Percentiles rank a stretch among this genome's conserved stretches.
phyloP scores from a whole-genome alignment of 35 echinoderm and acorn worm genomes.

The Diadema setosum region DNA sequence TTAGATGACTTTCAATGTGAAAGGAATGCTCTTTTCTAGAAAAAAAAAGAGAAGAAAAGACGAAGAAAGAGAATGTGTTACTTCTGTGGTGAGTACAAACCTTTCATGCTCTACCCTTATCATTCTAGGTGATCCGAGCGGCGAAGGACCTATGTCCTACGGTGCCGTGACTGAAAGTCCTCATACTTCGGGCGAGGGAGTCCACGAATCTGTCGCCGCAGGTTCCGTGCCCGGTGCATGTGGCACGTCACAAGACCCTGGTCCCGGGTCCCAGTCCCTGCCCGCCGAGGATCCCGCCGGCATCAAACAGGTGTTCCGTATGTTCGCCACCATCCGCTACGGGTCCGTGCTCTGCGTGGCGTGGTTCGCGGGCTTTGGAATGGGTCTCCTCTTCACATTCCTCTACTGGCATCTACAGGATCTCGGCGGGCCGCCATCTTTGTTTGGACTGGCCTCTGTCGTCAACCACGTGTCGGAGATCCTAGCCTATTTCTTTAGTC shows the following conservation, averaged over 20 bases:
- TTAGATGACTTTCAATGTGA: too few relatives aligned
- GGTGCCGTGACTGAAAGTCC: not conserved
- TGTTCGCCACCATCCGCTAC: constrained; percentile 76
- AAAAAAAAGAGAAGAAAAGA: too few relatives aligned
- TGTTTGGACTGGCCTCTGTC: constrained; percentile 86
- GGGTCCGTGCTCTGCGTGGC: constrained; percentile 81
- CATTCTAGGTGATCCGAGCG: not conserved
- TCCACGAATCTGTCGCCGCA: not conserved
- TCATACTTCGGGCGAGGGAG: not conserved
- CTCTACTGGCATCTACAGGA: constrained; percentile 90
- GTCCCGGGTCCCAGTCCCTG: not conserved
- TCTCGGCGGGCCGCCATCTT: constrained; percentile 76
- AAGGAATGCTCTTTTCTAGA: too few relatives aligned
- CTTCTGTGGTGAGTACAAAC: too few relatives aligned
- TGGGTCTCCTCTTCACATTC: constrained; percentile 84
- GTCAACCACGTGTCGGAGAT: constrained; percentile 89
- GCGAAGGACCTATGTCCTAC: not conserved
- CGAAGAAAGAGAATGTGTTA: too few relatives aligned
- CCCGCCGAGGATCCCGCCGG: not conserved
- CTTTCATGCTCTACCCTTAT: too few relatives aligned
- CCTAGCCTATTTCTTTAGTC: constrained; percentile 83
- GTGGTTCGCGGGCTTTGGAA: constrained; percentile 90
- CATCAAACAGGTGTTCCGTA: constrained; percentile 57
- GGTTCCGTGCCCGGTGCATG: too few relatives aligned
- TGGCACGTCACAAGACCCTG: too few relatives aligned